Evolutionary conservation across 2,113 vertebrate genomes (phyloP), one percentile per base, ranked within the genome.

Genomic region (Austrofundulus limnaeus): DNA sequence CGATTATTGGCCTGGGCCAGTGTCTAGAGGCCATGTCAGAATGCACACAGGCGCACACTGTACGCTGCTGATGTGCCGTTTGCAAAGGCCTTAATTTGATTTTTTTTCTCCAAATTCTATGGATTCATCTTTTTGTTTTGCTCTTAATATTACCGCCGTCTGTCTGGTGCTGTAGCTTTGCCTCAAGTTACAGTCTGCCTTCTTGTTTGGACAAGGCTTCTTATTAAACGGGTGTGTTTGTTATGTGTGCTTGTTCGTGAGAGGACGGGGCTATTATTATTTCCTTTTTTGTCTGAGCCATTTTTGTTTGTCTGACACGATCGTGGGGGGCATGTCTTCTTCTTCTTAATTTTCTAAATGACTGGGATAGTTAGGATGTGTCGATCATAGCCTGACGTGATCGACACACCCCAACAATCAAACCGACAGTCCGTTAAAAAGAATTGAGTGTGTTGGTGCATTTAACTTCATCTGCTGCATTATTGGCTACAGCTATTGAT

Each of bases 401-500:
- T 23, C 55, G 38, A 71, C 38, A 58, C 63, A 50, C 58, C 50
- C 45, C 41, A 38, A 62, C 45, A 34, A 53, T 62, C 48, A 53
- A 80, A 65, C 38, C 64, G 63, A 76, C 75, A 47, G 13, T 9
- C 2, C 12, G 77, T 63, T 61, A 57, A 61, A 64, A 78, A 10
- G 42, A 48, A 80, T 61, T 51, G 56, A 49, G 61, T 67, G 74
- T n/a, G 59, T 39, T 60, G 58, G 83, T 67, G 60, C 73, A 71
- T 77, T 82, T 77, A 59, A 72, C 72, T 84, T 54, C 75, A 80
- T 87, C 71, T 75, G 62, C 66, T 19, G 48, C 67, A 49, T 79
- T 77, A 80, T 61, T 84, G 69, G 82, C 50, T 70, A 66, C 70
- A 72, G 75, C 60, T 77, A 85, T 87, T 80, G 82, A 83, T 90